Evolutionary conservation across 1,140 invertebrate genomes (phyloP).

Genomic region (Platorchestia sp.): DNA sequence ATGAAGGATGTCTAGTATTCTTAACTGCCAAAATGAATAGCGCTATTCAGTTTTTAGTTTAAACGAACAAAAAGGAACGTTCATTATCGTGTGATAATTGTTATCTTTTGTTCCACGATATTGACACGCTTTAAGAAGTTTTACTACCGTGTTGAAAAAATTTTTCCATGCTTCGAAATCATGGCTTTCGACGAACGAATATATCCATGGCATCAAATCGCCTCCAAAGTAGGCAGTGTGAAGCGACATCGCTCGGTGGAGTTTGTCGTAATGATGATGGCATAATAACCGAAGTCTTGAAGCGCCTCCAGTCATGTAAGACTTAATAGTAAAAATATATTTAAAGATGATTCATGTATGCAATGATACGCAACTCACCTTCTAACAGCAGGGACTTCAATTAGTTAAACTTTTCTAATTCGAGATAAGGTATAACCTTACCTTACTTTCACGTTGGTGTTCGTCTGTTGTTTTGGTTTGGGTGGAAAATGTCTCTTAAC

Average conservation of each 20-base stretch:
- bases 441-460: neutral
- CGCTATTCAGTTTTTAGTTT: neutral
- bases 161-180: neutral
- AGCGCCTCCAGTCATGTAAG: neutral
- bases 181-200: neutral
- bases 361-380: too few relatives aligned
- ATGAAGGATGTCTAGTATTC: neutral
- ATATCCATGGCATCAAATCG: neutral
- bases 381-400: neutral
- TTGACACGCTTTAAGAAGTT: neutral
- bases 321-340: neutral
- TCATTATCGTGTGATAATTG: neutral
- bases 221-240: neutral
- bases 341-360: neutral
- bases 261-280: neutral
- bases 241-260: neutral
- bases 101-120: neutral
- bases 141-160: neutral
- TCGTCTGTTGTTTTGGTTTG: too few relatives aligned
- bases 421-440: neutral
- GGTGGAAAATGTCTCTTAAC: neutral
- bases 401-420: neutral
- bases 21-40: neutral
- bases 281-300: neutral
- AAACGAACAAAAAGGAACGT: neutral